Conservation (phyloP, 2,888 invertebrate species). For the Zhengitettix transpicula region DNA sequence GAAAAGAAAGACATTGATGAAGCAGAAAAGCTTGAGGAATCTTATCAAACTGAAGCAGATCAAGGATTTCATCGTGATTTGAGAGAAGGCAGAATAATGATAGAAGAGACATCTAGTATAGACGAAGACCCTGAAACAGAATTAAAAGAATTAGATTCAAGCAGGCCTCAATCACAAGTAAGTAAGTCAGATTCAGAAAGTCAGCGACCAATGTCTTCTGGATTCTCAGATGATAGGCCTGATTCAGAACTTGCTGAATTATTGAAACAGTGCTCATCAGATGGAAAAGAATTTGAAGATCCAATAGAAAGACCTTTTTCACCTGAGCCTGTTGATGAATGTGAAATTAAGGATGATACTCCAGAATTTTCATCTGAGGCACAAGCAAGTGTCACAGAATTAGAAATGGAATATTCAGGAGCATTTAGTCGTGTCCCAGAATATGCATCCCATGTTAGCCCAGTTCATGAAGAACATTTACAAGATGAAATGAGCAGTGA, state of each 20-base stretch:
- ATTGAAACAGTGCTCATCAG: conserved; percentile 23
- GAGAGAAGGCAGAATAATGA: conserved; percentile 23
- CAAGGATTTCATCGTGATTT: conserved; percentile 26
- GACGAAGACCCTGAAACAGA: conserved; percentile 27
- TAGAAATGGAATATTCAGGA: conserved; percentile 24
- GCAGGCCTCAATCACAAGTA: conserved; percentile 23
- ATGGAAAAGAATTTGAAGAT: conserved; percentile 22
- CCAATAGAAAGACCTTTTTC: conserved; percentile 35
- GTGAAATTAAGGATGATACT: conserved; percentile 24
- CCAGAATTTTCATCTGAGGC: conserved; percentile 23
- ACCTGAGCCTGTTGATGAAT: conserved; percentile 29
- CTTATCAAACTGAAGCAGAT: conserved; percentile 29
- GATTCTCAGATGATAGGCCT: conserved; percentile 25
- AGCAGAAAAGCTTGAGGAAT: conserved; percentile 22
- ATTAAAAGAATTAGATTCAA: conserved; percentile 29
- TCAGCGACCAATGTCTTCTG: conserved; percentile 23
- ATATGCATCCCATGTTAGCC: conserved; percentile 18
- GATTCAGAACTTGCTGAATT: conserved; percentile 27
- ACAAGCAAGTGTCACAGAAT: conserved; percentile 24
- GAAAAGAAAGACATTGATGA: conserved; percentile 31
- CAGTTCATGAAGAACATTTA: conserved; percentile 15
- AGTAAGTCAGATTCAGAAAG: conserved; percentile 25
- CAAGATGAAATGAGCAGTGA: conserved; percentile 10
- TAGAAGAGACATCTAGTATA: conserved; percentile 15
- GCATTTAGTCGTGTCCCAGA: conserved; percentile 17